phyloP scores from a whole-genome alignment of 2,888 invertebrate genomes.

The Pharmacophagus antenor region DNA sequence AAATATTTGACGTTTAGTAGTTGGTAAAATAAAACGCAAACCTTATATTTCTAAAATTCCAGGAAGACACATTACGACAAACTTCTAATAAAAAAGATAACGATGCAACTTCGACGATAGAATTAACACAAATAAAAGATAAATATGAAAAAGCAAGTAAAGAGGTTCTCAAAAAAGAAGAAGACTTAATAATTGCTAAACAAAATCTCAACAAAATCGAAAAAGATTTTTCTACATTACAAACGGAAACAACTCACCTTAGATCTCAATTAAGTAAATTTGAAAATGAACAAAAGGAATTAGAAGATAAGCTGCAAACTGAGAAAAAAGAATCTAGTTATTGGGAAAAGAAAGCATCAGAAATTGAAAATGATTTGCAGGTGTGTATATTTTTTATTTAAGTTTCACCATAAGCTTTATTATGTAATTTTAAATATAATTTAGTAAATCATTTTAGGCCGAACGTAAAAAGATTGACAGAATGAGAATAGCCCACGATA shows the following conservation, averaged over 20 bases:
- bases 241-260: conserved; percentile 63
- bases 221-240: conserved; percentile 63
- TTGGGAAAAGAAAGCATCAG: conserved; percentile 83
- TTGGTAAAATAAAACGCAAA: neutral
- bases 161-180: conserved; percentile 63
- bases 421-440: neutral
- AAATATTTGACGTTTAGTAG: neutral
- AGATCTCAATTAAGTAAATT: conserved; percentile 70
- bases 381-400: conserved; percentile 40
- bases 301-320: conserved; percentile 82
- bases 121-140: conserved; percentile 75
- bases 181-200: conserved; percentile 55
- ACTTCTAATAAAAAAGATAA: conserved; percentile 72
- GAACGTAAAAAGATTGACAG: conserved; percentile 85
- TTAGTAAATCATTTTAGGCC: conserved; percentile 58
- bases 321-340: conserved; percentile 83
- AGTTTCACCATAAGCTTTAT: neutral
- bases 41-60: conserved; percentile 22
- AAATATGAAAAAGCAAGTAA: conserved; percentile 58
- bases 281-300: conserved; percentile 81
- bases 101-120: conserved; percentile 71
- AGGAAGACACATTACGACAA: conserved; percentile 72
- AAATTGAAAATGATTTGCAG: conserved; percentile 82
- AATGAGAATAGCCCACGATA: conserved; percentile 84
- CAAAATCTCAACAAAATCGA: conserved; percentile 67